Base-by-base conservation (phyloP, 1,140 invertebrate species). In the Macrocentrus cingulum region DNA sequence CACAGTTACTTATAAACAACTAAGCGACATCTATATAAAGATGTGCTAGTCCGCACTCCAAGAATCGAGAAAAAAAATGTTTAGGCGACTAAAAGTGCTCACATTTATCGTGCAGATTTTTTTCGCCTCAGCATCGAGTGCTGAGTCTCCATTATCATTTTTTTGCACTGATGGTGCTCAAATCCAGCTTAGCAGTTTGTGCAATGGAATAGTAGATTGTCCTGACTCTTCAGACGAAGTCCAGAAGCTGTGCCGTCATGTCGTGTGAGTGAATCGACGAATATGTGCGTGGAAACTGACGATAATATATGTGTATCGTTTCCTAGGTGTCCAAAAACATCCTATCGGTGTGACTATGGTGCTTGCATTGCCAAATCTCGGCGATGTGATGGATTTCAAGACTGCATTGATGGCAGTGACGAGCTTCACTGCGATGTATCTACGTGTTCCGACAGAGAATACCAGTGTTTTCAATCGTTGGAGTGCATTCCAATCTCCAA, bases 191-290 rank as follows among this genome's bases (percentile, higher is more conserved):
- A n/a, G n/a, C n/a, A n/a, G n/a, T n/a, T n/a, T n/a, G n/a, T 95
- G 92, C 70, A 86, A 95, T 70, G 85, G 85, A 1, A 75, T 82
- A 0, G 42, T 71, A 2, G 88, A 97, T 63, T 97, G 95, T 76
- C 76, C 82, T 0, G 92, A 95, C 79, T 84, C 82, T 1, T 89
- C 88, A 1, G 93, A 95, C 73, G 88, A 91, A 70, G 41, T 65
- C 0, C 59, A 34, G 19, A 66, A 66, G 55, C 39, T 73, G 8
- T 74, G 71, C 25, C 64, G 65, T 53, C 68, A 67, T 39, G 22
- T 72, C 11, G 39, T 66, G 71, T 74, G 62, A 65, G 67, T 62
- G n/a, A n/a, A n/a, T n/a, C n/a, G n/a, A n/a, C n/a, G n/a, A n/a
- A n/a, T n/a, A n/a, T n/a, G n/a, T n/a, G n/a, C n/a, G n/a, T n/a